Conservation (phyloP, 2,797 vertebrate genomes). For the Eremophila alpestris region DNA sequence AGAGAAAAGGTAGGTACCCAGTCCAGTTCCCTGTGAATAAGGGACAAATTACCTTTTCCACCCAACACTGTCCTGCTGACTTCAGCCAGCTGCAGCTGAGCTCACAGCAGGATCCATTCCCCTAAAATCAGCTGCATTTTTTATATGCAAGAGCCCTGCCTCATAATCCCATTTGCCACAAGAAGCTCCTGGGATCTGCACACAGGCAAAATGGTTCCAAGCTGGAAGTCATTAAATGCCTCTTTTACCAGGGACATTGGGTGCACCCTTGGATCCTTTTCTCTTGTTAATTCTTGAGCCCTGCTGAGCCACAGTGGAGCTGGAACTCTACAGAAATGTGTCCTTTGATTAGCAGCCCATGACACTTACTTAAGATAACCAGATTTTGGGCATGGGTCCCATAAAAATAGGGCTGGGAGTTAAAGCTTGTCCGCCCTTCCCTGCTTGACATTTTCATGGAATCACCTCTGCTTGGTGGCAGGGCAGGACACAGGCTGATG, state of each 20-base stretch:
- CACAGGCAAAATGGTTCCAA: neutral
- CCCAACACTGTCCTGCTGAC: neutral
- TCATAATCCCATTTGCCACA: neutral
- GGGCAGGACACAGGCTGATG: constrained; percentile 10
- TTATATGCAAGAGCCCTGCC: neutral
- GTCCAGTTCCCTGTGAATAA: accelerated
- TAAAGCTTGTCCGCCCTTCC: constrained; percentile 55
- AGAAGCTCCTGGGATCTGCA: neutral
- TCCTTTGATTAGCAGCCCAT: constrained; percentile 47
- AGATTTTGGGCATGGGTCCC: constrained; percentile 63
- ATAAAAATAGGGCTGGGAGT: constrained; percentile 58
- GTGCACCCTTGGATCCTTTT: neutral
- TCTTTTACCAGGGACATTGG: neutral
- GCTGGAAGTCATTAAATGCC: constrained; percentile 18
- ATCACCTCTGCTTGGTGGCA: constrained; percentile 27
- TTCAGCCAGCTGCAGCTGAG: constrained; percentile 35
- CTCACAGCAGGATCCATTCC: neutral
- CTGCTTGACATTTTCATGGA: constrained; percentile 56
- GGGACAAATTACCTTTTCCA: neutral
- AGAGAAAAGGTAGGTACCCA: constrained; percentile 88
- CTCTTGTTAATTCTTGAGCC: neutral
- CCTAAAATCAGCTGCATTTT: neutral
- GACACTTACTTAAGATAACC: constrained; percentile 63
- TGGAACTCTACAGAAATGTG: neutral
- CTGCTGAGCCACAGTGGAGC: neutral